phyloP scores from a whole-genome alignment of 2,113 vertebrate species.

The Melanerpes formicivorus region DNA sequence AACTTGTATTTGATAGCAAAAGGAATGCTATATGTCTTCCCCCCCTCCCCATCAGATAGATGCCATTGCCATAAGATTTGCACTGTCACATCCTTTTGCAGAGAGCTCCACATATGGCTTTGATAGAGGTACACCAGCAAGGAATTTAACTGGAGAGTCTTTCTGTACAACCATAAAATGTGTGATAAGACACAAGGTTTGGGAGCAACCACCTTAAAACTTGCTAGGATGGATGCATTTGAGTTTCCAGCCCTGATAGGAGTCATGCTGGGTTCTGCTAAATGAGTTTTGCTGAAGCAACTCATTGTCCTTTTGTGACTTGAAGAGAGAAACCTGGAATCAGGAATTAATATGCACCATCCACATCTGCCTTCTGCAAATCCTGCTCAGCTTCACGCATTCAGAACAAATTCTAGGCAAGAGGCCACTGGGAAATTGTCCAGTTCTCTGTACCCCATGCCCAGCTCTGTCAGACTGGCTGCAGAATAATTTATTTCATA shows the following conservation, averaged over 20 bases:
- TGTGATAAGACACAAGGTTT: background rate
- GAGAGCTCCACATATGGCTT: background rate
- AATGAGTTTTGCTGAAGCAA: background rate
- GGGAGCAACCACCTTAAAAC: background rate
- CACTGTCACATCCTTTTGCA: background rate
- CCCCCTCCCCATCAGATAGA: background rate
- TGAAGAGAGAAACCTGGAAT: constrained; percentile 58
- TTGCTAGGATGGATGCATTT: rapidly evolving
- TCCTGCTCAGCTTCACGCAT: constrained; percentile 69
- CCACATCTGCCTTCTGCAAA: constrained; percentile 76
- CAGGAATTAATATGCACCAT: constrained; percentile 41
- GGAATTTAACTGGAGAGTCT: background rate
- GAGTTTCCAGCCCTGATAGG: background rate
- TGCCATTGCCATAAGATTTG: background rate
- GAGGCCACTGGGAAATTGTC: constrained; percentile 78
- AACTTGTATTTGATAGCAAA: background rate
- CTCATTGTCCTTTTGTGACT: background rate
- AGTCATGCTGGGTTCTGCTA: background rate
- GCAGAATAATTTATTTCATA: constrained; percentile 82
- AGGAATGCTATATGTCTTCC: background rate
- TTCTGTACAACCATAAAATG: background rate
- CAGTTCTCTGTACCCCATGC: constrained; percentile 78
- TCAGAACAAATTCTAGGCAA: constrained; percentile 80
- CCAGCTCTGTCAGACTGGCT: constrained; percentile 79
- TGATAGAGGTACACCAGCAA: background rate